These are phyloP conservation scores for Otolemur crassicaudatus DNA, from an alignment of 2,797 vertebrate species.

Conservation along the genomic window DNA sequence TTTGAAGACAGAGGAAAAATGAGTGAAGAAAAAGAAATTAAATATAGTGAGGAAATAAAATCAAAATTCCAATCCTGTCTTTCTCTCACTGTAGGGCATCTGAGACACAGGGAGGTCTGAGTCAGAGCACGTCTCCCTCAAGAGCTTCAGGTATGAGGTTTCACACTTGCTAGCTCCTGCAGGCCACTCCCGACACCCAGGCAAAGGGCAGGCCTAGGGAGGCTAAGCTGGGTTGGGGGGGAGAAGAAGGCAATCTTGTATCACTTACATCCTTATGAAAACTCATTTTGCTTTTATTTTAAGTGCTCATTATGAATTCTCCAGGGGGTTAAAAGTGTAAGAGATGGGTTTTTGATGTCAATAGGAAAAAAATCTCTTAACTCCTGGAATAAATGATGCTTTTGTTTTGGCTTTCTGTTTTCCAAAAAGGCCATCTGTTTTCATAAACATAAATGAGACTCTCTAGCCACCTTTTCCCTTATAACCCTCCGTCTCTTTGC, in stretches of 20 bases:
- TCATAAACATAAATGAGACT: conserved; percentile 56
- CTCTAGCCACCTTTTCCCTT: conserved; percentile 70
- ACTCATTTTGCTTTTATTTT: conserved; percentile 71
- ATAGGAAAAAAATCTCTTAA: conserved; percentile 65
- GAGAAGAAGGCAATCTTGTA: neutral
- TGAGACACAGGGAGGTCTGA: neutral
- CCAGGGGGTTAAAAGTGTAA: conserved; percentile 44
- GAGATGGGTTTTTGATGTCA: conserved; percentile 61
- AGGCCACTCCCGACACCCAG: neutral
- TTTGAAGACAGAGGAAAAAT: neutral
- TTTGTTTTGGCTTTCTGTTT: conserved; percentile 75
- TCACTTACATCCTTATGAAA: conserved; percentile 29
- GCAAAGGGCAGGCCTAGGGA: conserved; percentile 43
- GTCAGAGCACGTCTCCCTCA: neutral
- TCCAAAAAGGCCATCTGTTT: conserved; percentile 78
- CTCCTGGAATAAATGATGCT: conserved; percentile 67
- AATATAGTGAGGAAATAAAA: neutral
- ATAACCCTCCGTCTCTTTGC: conserved; percentile 61
- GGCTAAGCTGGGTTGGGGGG: neutral
- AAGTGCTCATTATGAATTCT: conserved; percentile 67
- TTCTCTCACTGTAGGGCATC: neutral
- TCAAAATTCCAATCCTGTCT: neutral
- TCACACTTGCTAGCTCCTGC: conserved; percentile 19
- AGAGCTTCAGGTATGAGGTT: neutral
- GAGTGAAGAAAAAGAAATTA: neutral